phyloP scores from a whole-genome alignment of 2,888 invertebrate species.

The Kuschelorhynchus macadamiae region DNA sequence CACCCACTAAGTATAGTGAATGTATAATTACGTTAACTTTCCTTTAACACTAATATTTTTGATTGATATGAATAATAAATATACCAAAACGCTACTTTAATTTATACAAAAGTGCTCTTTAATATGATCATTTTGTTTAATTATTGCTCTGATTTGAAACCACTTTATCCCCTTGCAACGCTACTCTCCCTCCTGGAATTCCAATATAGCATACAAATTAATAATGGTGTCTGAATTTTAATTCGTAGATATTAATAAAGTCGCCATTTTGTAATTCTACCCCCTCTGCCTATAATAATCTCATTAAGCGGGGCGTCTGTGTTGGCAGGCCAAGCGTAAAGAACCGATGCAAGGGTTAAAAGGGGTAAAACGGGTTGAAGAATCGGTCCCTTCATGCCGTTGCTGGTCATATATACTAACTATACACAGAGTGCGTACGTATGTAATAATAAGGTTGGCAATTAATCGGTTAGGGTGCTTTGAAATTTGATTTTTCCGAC shows the following conservation, averaged over 20 bases:
- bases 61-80: no score
- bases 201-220: constrained; percentile 49
- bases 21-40: no score
- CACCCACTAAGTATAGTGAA: no score
- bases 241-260: constrained; percentile 62
- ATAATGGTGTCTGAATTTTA: constrained; percentile 60
- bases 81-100: no score
- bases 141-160: constrained; percentile 26
- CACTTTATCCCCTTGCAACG: constrained; percentile 22
- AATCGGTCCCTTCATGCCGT: constrained; percentile 51
- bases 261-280: constrained; percentile 68
- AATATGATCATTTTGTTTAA: no score
- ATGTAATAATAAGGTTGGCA: constrained; percentile 60
- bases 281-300: constrained; percentile 66
- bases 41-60: no score
- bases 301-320: constrained; percentile 69
- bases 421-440: constrained; percentile 38
- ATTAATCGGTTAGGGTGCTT: constrained; percentile 64
- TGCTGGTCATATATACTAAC: constrained; percentile 42
- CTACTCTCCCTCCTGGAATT: constrained; percentile 38
- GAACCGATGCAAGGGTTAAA: constrained; percentile 61
- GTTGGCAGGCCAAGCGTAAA: constrained; percentile 67
- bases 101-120: no score
- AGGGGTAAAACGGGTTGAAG: constrained; percentile 58
- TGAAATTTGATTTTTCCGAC: constrained; percentile 67